phyloP scores from a whole-genome alignment of 2,113 vertebrate species.

The Circaetus gallicus region DNA sequence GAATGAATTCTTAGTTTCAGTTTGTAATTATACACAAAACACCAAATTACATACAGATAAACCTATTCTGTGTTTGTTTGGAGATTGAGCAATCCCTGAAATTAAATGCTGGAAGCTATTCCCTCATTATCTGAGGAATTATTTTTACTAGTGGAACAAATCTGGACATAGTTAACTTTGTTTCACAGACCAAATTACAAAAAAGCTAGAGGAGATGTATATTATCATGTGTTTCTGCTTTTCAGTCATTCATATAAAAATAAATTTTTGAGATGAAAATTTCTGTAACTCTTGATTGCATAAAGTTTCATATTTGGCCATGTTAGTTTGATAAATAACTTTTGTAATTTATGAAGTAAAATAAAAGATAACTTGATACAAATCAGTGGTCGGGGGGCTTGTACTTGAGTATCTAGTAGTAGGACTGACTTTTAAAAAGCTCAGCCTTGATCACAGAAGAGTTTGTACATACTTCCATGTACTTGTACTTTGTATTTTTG shows the following conservation, averaged over 20 bases:
- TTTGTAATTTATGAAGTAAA: neutral
- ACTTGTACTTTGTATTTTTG: neutral
- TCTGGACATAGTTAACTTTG: neutral
- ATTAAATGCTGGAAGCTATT: constrained; percentile 3
- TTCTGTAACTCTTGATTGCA: neutral
- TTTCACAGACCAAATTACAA: neutral
- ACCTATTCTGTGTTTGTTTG: neutral
- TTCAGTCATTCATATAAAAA: neutral
- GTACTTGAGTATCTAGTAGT: neutral
- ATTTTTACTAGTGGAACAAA: constrained; percentile 47
- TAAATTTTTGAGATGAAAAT: neutral
- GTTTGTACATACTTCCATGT: neutral
- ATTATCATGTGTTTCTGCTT: neutral
- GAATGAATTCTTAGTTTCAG: neutral
- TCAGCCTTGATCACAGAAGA: neutral
- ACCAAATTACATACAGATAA: neutral
- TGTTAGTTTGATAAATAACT: neutral
- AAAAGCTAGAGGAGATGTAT: neutral
- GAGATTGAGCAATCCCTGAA: neutral
- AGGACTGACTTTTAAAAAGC: neutral
- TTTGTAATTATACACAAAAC: neutral
- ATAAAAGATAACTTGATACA: neutral
- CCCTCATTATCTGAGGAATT: neutral
- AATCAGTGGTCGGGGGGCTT: neutral
- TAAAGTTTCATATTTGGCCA: neutral